These are phyloP conservation scores for Motacilla alba DNA, from an alignment of 2,113 vertebrate genomes.

Conservation along the genomic window DNA sequence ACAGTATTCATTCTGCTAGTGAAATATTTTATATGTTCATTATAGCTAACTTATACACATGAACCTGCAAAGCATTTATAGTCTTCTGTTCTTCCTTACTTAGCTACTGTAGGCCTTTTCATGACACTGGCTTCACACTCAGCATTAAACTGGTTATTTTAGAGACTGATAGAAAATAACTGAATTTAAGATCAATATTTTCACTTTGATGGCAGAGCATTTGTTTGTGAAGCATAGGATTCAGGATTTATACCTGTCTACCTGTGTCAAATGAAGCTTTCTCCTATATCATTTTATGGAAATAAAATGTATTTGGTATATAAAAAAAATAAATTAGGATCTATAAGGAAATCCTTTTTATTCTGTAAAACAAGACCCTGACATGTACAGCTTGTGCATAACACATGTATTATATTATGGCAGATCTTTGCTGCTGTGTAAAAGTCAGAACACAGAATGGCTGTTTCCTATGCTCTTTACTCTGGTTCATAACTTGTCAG, in stretches of 20 bases:
- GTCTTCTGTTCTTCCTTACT: background rate
- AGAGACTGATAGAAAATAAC: background rate
- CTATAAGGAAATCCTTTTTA: background rate
- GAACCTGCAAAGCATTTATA: background rate
- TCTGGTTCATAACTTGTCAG: background rate
- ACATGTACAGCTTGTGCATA: background rate
- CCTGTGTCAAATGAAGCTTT: background rate
- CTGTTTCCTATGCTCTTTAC: background rate
- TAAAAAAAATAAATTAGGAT: background rate
- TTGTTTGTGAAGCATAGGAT: background rate
- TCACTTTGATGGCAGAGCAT: background rate
- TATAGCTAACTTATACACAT: background rate
- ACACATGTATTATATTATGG: background rate
- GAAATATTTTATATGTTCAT: background rate
- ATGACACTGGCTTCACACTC: background rate
- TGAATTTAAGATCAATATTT: background rate
- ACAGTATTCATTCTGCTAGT: background rate
- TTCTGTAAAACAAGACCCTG: background rate
- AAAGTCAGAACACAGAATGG: background rate
- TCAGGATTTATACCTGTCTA: background rate
- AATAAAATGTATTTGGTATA: background rate
- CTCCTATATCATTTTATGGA: background rate
- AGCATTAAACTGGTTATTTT: background rate
- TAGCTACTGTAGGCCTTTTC: background rate
- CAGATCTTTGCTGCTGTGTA: background rate